These are phyloP conservation scores for Lepidurus apus DNA, from an alignment of 1,140 invertebrate species.

Conservation along the genomic window DNA sequence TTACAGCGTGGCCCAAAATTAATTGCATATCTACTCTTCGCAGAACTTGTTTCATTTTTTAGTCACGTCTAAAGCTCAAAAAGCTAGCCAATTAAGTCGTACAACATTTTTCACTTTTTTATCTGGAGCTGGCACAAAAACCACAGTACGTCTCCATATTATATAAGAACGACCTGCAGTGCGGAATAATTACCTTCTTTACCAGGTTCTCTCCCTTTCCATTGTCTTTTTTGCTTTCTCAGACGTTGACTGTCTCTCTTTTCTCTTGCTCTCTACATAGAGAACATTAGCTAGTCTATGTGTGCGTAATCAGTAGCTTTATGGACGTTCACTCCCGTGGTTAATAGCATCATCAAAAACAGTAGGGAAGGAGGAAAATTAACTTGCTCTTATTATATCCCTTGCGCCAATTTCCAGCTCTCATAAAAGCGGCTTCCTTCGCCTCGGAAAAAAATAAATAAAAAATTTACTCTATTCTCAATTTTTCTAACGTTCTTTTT, in stretches of 20 bases:
- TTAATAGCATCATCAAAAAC: conserved; percentile 20
- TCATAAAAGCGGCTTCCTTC: not conserved
- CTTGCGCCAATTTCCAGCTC: not conserved
- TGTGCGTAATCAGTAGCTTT: conserved; percentile 21
- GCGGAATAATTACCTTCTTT: not conserved
- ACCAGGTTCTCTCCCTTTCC: not conserved
- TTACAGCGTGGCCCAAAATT: not conserved
- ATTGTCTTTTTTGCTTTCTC: not conserved
- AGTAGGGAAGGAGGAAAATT: conserved; percentile 12
- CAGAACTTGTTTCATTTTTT: not conserved
- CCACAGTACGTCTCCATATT: not conserved
- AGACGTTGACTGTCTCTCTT: no score
- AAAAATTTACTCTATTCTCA: not conserved
- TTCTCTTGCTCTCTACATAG: not conserved
- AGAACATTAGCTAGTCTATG: not conserved
- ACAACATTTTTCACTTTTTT: not conserved
- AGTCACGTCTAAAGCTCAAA: not conserved
- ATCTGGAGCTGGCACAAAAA: not conserved
- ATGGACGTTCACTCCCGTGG: conserved; percentile 7
- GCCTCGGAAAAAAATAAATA: not conserved
- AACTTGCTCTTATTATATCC: conserved; percentile 6
- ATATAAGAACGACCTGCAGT: not conserved
- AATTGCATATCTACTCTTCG: not conserved
- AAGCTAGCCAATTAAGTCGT: not conserved
- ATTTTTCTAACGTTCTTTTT: no score